A percentile compares a stretch with the other conserved stretches of the same genome.
Conservation (phyloP, 2,797 vertebrate species). For the Protosalanx chinensis region DNA sequence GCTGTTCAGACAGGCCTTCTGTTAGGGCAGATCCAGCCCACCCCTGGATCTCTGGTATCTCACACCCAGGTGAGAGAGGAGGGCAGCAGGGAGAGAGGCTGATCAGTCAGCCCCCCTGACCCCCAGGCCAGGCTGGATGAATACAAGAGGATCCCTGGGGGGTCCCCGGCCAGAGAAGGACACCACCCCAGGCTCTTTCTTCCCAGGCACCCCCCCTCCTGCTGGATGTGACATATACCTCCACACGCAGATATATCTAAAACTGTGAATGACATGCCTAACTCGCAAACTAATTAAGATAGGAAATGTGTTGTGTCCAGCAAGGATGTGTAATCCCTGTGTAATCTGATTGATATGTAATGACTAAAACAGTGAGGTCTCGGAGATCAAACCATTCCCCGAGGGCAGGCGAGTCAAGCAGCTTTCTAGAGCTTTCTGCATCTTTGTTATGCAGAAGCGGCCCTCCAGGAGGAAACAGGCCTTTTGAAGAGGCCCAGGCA, state of each 20-base stretch:
- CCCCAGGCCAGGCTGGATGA: slow-evolving; percentile 64
- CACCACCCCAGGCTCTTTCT: slow-evolving; percentile 21
- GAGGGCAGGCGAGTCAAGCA: slow-evolving; percentile 33
- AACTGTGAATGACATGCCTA: not conserved
- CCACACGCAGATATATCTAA: slow-evolving; percentile 21
- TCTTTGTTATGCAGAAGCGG: slow-evolving; percentile 75
- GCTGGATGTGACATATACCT: slow-evolving; percentile 35
- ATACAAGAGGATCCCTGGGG: slow-evolving; percentile 64
- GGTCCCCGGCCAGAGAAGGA: slow-evolving; percentile 50
- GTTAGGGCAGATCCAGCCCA: slow-evolving; percentile 10
- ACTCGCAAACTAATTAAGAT: not conserved
- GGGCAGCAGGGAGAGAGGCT: slow-evolving; percentile 50
- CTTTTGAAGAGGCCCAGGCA: slow-evolving; percentile 61
- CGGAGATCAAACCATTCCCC: not conserved
- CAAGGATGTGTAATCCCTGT: not conserved
- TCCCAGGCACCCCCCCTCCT: slow-evolving; percentile 20
- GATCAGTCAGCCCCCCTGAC: slow-evolving; percentile 67
- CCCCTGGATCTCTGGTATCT: slow-evolving; percentile 52
- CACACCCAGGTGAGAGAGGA: slow-evolving; percentile 73
- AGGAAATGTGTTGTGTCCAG: not conserved
- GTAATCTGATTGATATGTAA: too few species aligned
- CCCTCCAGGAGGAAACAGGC: slow-evolving; percentile 68
- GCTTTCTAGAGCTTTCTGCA: slow-evolving; percentile 34
- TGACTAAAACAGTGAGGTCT: not conserved
- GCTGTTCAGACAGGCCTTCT: not conserved